Evolutionary conservation across 2,113 vertebrate genomes (phyloP).

Genomic region (Chiloscyllium plagiosum): DNA sequence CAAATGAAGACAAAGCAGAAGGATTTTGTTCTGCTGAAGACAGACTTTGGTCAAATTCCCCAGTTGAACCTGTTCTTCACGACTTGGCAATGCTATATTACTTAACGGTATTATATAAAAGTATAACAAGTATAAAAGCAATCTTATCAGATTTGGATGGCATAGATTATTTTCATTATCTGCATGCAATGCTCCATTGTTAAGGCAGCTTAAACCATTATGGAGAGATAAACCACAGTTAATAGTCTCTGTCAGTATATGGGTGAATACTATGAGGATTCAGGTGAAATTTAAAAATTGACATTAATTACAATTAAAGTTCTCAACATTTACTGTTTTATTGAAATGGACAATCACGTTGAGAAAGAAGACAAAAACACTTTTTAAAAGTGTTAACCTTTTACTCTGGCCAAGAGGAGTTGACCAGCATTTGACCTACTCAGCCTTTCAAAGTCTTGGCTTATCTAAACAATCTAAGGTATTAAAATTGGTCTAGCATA

Average conservation of each 20-base stretch:
- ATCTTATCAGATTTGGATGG: neutral
- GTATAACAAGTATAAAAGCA: neutral
- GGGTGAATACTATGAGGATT: neutral
- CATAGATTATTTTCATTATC: neutral
- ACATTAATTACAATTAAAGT: neutral
- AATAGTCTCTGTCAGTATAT: neutral
- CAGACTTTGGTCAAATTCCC: neutral
- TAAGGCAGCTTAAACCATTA: neutral
- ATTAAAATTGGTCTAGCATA: too few species aligned
- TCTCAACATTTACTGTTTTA: neutral
- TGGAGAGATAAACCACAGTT: neutral
- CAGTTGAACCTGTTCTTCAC: neutral
- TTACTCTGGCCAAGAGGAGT: neutral
- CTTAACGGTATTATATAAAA: neutral
- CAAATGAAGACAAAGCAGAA: neutral
- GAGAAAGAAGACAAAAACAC: neutral
- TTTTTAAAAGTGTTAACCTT: neutral
- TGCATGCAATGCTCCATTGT: neutral
- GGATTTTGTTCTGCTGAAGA: neutral
- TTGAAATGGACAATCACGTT: neutral
- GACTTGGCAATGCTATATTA: neutral
- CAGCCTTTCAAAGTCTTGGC: neutral
- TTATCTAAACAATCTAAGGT: neutral
- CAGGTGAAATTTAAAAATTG: neutral
- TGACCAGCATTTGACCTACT: neutral